Conservation (phyloP, 2,888 invertebrate genomes). For the Octonoba sinensis region DNA sequence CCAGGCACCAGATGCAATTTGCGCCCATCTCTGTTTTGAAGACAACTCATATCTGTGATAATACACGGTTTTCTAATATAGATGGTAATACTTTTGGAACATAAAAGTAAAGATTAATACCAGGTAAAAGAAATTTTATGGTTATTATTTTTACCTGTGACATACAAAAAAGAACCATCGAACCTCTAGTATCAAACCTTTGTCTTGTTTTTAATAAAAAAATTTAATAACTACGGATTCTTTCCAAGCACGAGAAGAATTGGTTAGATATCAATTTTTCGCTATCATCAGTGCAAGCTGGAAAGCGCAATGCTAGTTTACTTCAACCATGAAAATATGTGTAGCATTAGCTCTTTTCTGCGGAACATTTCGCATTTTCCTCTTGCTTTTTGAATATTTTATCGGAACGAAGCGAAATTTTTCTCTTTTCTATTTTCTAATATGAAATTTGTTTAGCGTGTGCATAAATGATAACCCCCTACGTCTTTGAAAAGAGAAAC, state of each 20-base stretch:
- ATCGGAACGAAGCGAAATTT: slow-evolving; percentile 10
- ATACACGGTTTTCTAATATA: background rate
- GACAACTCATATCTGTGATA: no score
- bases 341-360: background rate
- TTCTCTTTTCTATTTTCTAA: slow-evolving; percentile 20
- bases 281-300: no score
- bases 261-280: background rate
- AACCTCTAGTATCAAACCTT: background rate
- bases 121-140: background rate
- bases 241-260: slow-evolving; percentile 15
- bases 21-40: no score
- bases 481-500: slow-evolving; percentile 6
- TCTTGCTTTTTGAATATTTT: slow-evolving; percentile 31
- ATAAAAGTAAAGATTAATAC: slow-evolving; percentile 10
- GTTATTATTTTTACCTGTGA: background rate
- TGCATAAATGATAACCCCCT: slow-evolving; percentile 8
- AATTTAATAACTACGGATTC: background rate
- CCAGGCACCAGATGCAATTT: no score
- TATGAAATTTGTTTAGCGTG: slow-evolving; percentile 28
- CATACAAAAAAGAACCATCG: background rate
- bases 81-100: background rate
- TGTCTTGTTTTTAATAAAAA: slow-evolving; percentile 1
- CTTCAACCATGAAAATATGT: no score
- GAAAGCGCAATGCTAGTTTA: no score
- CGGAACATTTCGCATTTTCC: slow-evolving; percentile 18